These are phyloP conservation scores for Sinocyclocheilus rhinocerous DNA, from an alignment of 2,113 vertebrate species.

Conservation along the genomic window DNA sequence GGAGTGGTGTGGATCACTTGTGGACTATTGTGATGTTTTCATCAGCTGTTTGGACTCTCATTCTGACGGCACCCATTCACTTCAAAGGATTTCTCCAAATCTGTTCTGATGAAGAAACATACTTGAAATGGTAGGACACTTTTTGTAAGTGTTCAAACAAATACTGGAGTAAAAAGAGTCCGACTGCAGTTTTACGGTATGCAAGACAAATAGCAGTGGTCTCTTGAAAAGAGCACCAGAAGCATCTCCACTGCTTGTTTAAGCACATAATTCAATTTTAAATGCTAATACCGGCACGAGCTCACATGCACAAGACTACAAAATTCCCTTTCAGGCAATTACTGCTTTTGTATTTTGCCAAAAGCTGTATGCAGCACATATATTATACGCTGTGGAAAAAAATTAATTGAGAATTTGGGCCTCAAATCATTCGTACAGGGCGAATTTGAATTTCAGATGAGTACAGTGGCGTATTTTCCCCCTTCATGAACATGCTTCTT, in stretches of 20 bases:
- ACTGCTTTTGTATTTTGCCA: slow-evolving; percentile 60
- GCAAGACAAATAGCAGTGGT: slow-evolving; percentile 59
- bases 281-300: slow-evolving; percentile 72
- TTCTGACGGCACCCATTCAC: background rate
- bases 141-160: background rate
- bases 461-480: background rate
- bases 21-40: background rate
- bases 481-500: slow-evolving; percentile 24
- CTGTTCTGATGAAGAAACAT: background rate
- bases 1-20: background rate
- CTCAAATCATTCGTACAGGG: slow-evolving; percentile 63
- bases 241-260: slow-evolving; percentile 66
- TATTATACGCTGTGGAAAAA: slow-evolving; percentile 70
- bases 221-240: slow-evolving; percentile 63
- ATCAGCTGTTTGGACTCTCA: background rate
- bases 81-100: background rate
- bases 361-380: slow-evolving; percentile 61
- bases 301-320: slow-evolving; percentile 63
- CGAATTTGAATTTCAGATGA: slow-evolving; percentile 71
- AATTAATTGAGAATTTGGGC: slow-evolving; percentile 70
- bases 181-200: slow-evolving; percentile 6
- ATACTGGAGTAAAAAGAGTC: background rate
- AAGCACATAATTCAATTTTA: slow-evolving; percentile 75
- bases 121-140: background rate
- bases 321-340: slow-evolving; percentile 64